Percentiles rank a stretch among this genome's conserved stretches.
These are phyloP conservation scores for Leptopilina clavipes DNA, from an alignment of 1,140 invertebrate genomes.

Conservation along the genomic window DNA sequence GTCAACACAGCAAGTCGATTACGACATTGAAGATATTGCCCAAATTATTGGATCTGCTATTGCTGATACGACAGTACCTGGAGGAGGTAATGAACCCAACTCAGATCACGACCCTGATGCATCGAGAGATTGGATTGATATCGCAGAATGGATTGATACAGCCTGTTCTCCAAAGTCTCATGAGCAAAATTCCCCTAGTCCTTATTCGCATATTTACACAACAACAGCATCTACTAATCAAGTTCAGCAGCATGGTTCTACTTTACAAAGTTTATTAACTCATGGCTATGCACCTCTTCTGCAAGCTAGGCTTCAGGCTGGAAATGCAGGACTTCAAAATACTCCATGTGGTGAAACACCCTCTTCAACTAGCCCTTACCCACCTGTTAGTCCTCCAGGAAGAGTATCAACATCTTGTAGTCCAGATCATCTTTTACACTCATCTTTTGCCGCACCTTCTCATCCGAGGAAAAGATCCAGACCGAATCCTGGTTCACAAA, in stretches of 20 bases:
- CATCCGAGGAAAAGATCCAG: slow-evolving; percentile 68
- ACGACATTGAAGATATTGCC: slow-evolving; percentile 90
- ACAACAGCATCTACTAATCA: slow-evolving; percentile 60
- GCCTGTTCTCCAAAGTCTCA: slow-evolving; percentile 81
- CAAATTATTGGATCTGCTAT: slow-evolving; percentile 93
- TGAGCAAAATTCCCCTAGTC: slow-evolving; percentile 67
- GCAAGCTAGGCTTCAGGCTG: slow-evolving; percentile 75
- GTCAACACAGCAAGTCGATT: slow-evolving; percentile 78
- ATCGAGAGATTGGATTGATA: slow-evolving; percentile 86
- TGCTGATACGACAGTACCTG: slow-evolving; percentile 87
- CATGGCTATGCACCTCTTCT: slow-evolving; percentile 86
- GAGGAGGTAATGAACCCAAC: slow-evolving; percentile 77
- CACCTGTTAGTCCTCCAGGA: slow-evolving; percentile 75
- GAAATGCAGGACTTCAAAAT: slow-evolving; percentile 64
- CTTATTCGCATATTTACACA: slow-evolving; percentile 66
- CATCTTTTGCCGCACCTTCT: slow-evolving; percentile 69
- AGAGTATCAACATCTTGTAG: slow-evolving; percentile 75
- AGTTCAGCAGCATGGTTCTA: slow-evolving; percentile 67
- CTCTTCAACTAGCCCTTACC: slow-evolving; percentile 74
- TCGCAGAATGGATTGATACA: slow-evolving; percentile 88
- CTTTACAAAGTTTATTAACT: slow-evolving; percentile 84
- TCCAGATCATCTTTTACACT: slow-evolving; percentile 69
- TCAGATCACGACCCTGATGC: slow-evolving; percentile 76
- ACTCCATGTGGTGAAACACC: slow-evolving; percentile 72
- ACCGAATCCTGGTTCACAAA: slow-evolving; percentile 62